Percentiles rank a stretch among this genome's conserved stretches.
These are phyloP conservation scores for Gavia stellata DNA, from an alignment of 2,113 vertebrate species.

Conservation along the genomic window DNA sequence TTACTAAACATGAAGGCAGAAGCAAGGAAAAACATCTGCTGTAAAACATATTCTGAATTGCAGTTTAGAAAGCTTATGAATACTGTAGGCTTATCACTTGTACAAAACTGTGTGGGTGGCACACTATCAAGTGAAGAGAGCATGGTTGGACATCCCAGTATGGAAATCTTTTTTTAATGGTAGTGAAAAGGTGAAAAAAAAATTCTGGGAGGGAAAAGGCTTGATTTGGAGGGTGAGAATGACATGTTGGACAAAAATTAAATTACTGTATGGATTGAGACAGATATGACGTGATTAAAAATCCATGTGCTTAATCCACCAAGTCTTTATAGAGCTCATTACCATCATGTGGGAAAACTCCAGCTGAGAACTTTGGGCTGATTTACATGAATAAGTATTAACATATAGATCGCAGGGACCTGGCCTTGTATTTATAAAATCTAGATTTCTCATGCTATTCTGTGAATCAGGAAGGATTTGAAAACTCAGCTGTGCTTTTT, in stretches of 20 bases:
- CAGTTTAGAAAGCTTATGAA: neutral
- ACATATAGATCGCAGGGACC: neutral
- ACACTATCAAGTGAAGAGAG: conserved; percentile 32
- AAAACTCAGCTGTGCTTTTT: neutral
- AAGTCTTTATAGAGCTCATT: neutral
- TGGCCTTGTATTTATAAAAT: neutral
- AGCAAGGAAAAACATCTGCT: conserved; percentile 42
- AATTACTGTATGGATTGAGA: neutral
- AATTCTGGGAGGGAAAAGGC: neutral
- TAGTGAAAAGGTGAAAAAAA: neutral
- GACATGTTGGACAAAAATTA: neutral
- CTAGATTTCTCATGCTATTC: neutral
- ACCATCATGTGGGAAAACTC: neutral
- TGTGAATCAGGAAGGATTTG: neutral
- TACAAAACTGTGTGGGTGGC: neutral
- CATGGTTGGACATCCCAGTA: conserved; percentile 8
- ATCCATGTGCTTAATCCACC: neutral
- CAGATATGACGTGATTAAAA: neutral
- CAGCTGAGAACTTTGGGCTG: neutral
- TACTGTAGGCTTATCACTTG: conserved; percentile 25
- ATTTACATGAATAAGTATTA: neutral
- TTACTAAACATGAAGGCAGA: conserved; percentile 35
- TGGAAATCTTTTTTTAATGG: neutral
- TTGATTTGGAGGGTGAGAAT: neutral
- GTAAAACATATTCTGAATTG: neutral